A percentile compares a stretch with the other conserved stretches of the same genome.
These are phyloP conservation scores for Furnarius figulus DNA, from an alignment of 2,113 vertebrate genomes.

Conservation along the genomic window DNA sequence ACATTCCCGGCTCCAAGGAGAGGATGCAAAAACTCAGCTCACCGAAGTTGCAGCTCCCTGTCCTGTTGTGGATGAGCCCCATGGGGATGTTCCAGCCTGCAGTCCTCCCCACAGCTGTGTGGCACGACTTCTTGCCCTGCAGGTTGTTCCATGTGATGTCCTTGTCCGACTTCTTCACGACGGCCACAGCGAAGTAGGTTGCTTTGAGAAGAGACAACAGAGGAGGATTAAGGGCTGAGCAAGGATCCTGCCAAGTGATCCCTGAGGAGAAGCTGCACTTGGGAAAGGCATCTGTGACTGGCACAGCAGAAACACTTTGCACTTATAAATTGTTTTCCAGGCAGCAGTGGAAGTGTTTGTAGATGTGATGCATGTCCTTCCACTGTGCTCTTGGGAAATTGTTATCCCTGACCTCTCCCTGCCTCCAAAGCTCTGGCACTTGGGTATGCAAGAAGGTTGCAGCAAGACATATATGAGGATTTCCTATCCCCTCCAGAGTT, in stretches of 20 bases:
- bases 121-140: slow-evolving; percentile 84
- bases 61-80: slow-evolving; percentile 74
- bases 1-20: not conserved
- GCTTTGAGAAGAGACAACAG: not conserved
- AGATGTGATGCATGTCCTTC: too few relatives aligned
- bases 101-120: slow-evolving; percentile 79
- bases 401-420: not conserved
- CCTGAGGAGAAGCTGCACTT: not conserved
- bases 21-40: slow-evolving; percentile 11
- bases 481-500: not conserved
- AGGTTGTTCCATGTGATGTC: slow-evolving; percentile 79
- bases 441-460: not conserved
- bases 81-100: slow-evolving; percentile 91
- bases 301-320: not conserved
- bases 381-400: not conserved
- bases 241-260: not conserved
- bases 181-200: slow-evolving; percentile 83
- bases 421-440: not conserved
- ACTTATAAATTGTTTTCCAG: not conserved
- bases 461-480: not conserved
- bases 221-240: not conserved
- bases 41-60: slow-evolving; percentile 78
- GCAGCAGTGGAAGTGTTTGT: too few relatives aligned
- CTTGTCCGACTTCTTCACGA: slow-evolving; percentile 75
- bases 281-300: not conserved